Conservation (phyloP, 2,888 invertebrate species). For the Ormyrus rosae region DNA sequence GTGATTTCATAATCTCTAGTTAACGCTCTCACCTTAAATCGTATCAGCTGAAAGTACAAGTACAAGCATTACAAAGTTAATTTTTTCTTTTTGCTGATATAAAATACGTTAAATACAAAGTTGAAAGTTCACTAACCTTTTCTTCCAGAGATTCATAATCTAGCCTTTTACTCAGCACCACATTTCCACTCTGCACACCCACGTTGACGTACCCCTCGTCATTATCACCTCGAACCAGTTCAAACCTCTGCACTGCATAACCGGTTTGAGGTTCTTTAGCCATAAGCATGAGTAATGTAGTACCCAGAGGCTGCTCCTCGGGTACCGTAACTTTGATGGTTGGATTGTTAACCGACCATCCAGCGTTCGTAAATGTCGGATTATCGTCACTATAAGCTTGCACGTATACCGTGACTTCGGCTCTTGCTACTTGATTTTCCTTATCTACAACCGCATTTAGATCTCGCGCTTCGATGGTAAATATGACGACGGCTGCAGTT, state of each 20-base stretch:
- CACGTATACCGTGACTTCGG: constrained; percentile 86
- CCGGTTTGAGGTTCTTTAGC: constrained; percentile 85
- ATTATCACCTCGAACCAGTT: constrained; percentile 69
- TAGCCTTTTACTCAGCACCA: constrained; percentile 84
- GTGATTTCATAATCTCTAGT: constrained; percentile 74
- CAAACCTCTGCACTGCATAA: constrained; percentile 79
- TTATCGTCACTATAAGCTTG: constrained; percentile 87
- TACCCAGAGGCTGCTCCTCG: constrained; percentile 87
- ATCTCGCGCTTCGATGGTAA: constrained; percentile 85
- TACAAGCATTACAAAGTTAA: constrained; percentile 60
- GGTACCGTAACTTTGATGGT: constrained; percentile 82
- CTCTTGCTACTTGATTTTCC: constrained; percentile 81
- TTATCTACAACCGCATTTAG: constrained; percentile 82
- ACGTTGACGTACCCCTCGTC: constrained; percentile 73
- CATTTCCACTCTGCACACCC: constrained; percentile 83
- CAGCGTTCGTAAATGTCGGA: constrained; percentile 84
- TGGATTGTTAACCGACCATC: constrained; percentile 85
- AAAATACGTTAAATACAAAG: constrained; percentile 54
- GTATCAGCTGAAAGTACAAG: constrained; percentile 69
- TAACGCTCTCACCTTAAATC: constrained; percentile 76
- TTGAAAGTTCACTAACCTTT: constrained; percentile 73
- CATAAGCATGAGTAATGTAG: constrained; percentile 82
- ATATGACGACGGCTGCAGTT: constrained; percentile 84
- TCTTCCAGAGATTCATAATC: constrained; percentile 86
- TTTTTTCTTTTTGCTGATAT: not conserved